A percentile compares a stretch with the other conserved stretches of the same genome.
phyloP scores from a whole-genome alignment of 92 coral and sea anemone genomes.

The Phenganax marumi region DNA sequence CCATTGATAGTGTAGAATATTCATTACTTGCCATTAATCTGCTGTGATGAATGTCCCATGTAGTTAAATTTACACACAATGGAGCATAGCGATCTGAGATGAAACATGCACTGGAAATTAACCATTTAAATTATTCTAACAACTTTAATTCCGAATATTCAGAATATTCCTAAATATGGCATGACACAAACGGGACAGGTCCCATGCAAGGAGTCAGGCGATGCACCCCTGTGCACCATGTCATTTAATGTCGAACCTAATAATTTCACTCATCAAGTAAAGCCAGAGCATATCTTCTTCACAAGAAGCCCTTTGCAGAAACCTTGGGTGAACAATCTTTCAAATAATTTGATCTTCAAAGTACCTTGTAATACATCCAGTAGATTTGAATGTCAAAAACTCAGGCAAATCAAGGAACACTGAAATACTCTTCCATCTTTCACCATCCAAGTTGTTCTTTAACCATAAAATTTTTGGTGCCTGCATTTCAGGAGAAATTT shows the following conservation, averaged over 20 bases:
- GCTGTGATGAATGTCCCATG: slow-evolving; percentile 81
- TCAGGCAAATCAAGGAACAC: slow-evolving; percentile 88
- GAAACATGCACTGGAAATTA: not conserved
- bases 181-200: no score
- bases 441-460: slow-evolving; percentile 62
- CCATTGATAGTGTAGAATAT: not conserved
- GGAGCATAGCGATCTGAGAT: slow-evolving; percentile 76
- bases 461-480: slow-evolving; percentile 89
- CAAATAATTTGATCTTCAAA: not conserved
- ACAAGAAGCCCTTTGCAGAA: no score
- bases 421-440: slow-evolving; percentile 66
- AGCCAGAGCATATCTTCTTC: no score
- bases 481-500: slow-evolving; percentile 92
- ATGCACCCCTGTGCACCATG: no score
- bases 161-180: no score
- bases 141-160: no score
- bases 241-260: no score
- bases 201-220: no score
- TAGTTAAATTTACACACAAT: slow-evolving; percentile 86
- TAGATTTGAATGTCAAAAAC: slow-evolving; percentile 76
- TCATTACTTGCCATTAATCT: slow-evolving; percentile 57
- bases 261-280: no score
- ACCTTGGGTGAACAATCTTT: not conserved
- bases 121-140: no score
- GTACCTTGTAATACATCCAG: slow-evolving; percentile 69